Evolutionary conservation across 2,888 invertebrate genomes (phyloP), one percentile per base, ranked within the genome.

Genomic region (Metalampra italica): DNA sequence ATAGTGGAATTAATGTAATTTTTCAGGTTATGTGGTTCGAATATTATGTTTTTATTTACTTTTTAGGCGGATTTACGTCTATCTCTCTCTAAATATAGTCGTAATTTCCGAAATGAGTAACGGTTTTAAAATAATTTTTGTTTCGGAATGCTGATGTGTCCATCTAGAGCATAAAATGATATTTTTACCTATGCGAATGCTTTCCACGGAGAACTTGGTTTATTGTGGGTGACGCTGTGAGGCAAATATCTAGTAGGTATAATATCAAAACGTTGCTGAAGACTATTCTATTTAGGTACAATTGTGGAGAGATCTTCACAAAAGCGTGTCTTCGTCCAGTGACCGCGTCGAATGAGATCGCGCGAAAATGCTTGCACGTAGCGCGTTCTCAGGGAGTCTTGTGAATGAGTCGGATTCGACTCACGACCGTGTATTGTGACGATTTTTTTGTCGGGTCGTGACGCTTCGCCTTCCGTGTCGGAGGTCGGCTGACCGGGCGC

Each of bases 361-460:
- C 63, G 78, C 77, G 66, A 75, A 78, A 82, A 82, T 80, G 62
- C 73, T 75, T 75, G 69, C 84, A 80, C 85, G 86, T 82, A 78
- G 66, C 62, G 52, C 66, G 68, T 81, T 83, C 84, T 77, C 82
- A 78, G 70, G 64, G 66, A 60, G 62, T 62, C 57, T 64, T 60
- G 68, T 82, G 82, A 84, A 82, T 82, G 82, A 70, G 68, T 57
- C 53, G 59, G 63, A 56, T 53, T 53, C 53, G 54, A 59, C 78
- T 82, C 87, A 88, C 86, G 87, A 79, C 50, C 47, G 52, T 41
- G 62, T 64, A 64, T 84, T 84, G 74, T 78, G 71, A 65, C 55
- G 54, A 60, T 77, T 85, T 22, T 82, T 84, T 87, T 84, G 71
- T 72, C 29, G 51, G 62, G 62, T 68, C 72, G 69, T 76, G 71